phyloP scores from a whole-genome alignment of 2,113 vertebrate species.

The Alligator sinensis region DNA sequence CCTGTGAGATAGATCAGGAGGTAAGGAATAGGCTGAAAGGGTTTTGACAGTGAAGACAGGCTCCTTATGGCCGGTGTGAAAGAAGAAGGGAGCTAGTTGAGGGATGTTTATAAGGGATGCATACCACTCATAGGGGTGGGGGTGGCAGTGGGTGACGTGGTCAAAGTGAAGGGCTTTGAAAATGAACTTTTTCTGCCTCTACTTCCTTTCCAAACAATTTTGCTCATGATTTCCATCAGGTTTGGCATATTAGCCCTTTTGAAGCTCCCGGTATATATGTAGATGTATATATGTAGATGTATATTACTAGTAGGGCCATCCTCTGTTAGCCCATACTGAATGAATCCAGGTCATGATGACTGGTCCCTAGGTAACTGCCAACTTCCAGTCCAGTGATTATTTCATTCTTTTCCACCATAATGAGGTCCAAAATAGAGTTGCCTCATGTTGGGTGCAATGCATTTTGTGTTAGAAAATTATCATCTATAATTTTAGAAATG shows the following conservation, averaged over 20 bases:
- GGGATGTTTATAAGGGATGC: too few species aligned
- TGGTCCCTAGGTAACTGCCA: neutral
- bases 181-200: too few species aligned
- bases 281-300: too few species aligned
- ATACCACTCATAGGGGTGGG: too few species aligned
- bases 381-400: neutral
- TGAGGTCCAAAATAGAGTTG: neutral
- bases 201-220: slow-evolving; percentile 15
- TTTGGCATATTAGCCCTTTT: slow-evolving; percentile 15
- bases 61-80: too few species aligned
- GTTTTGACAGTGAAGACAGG: too few species aligned
- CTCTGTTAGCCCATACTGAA: neutral
- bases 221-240: slow-evolving; percentile 23
- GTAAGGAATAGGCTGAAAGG: too few species aligned
- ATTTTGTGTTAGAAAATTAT: neutral
- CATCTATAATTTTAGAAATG: neutral
- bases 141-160: too few species aligned
- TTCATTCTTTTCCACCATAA: neutral
- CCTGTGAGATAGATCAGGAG: too few species aligned
- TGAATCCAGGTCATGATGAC: neutral
- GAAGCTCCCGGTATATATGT: neutral
- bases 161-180: too few species aligned
- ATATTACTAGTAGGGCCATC: neutral
- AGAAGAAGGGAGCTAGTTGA: too few species aligned
- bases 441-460: neutral